These are phyloP conservation scores for Thalassarche chlororhynchos DNA, from an alignment of 2,113 vertebrate genomes.

Conservation along the genomic window DNA sequence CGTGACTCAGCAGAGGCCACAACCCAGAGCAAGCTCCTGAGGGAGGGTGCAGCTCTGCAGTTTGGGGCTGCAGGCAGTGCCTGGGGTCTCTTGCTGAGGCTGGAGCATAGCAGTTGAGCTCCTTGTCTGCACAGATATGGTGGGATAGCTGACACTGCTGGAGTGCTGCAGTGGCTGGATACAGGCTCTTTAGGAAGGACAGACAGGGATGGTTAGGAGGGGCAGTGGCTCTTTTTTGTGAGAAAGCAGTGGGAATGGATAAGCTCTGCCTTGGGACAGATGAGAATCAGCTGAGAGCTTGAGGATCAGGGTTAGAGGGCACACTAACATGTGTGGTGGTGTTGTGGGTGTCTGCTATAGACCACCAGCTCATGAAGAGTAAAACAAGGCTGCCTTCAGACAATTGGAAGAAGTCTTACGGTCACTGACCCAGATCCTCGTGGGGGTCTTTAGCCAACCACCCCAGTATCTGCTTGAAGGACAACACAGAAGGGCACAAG, in stretches of 20 bases:
- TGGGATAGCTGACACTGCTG: neutral
- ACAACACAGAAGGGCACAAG: neutral
- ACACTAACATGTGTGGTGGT: neutral
- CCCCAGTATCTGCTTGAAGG: neutral
- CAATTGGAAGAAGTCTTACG: neutral
- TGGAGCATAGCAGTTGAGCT: neutral
- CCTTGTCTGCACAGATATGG: neutral
- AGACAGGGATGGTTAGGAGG: neutral
- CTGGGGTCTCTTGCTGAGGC: neutral
- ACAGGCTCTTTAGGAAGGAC: neutral
- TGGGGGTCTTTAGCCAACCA: neutral
- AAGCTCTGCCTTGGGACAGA: neutral
- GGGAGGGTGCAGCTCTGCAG: neutral
- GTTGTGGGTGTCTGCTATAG: neutral
- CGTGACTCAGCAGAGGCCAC: neutral
- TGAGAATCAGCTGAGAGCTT: neutral
- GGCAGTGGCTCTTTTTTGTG: neutral
- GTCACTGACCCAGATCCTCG: neutral
- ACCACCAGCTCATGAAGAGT: neutral
- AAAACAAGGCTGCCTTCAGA: neutral
- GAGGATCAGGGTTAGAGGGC: neutral
- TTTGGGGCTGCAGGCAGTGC: neutral
- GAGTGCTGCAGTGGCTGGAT: neutral
- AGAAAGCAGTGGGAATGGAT: neutral
- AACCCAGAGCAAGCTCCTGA: neutral